phyloP scores from a whole-genome alignment of 1,140 invertebrate genomes.

The Bombus huntii region DNA sequence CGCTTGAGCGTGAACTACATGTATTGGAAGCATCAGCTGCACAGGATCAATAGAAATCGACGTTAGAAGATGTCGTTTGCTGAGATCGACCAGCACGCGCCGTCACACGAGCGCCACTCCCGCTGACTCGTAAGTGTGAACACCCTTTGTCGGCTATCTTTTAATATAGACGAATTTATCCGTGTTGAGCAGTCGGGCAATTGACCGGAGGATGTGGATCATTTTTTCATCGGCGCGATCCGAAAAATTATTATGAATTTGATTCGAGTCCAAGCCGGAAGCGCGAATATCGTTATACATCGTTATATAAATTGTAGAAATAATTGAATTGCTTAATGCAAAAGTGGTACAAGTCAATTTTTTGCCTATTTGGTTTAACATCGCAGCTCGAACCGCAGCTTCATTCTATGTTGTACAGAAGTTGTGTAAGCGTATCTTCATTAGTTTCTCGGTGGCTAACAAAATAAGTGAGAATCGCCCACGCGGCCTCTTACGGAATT shows the following conservation, averaged over 20 bases:
- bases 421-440: too few relatives aligned
- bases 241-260: slow-evolving; percentile 4
- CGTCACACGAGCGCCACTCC: slow-evolving; percentile 4
- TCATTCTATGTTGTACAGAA: too few relatives aligned
- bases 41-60: not conserved
- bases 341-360: too few relatives aligned
- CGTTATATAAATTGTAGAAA: not conserved
- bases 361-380: too few relatives aligned
- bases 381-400: too few relatives aligned
- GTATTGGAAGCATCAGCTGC: not conserved
- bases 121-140: slow-evolving; percentile 36
- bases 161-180: slow-evolving; percentile 45
- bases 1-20: not conserved
- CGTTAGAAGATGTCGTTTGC: not conserved
- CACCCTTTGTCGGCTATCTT: slow-evolving; percentile 49
- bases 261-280: not conserved
- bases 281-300: not conserved
- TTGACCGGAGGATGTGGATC: slow-evolving; percentile 51
- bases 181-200: slow-evolving; percentile 13
- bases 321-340: not conserved
- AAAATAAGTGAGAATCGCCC: too few relatives aligned
- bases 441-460: too few relatives aligned
- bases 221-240: slow-evolving; percentile 45
- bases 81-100: not conserved
- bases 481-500: too few relatives aligned